Evolutionary conservation across 2,888 invertebrate genomes (phyloP), one percentile per base, ranked within the genome.

Genomic region (Drosophila buzzatii): DNA sequence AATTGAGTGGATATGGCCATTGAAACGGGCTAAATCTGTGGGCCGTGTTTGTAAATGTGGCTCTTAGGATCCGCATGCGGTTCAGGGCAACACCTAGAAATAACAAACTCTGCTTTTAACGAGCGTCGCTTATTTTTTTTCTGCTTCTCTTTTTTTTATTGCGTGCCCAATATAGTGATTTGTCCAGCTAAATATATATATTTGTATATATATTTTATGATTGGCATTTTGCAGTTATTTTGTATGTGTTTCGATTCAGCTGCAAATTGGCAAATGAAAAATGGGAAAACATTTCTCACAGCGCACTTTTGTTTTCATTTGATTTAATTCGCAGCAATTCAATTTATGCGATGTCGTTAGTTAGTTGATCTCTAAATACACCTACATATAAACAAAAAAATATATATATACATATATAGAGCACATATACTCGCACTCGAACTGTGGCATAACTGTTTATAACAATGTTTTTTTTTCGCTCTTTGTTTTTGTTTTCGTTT

Each of bases 281-380:
- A 85, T 85, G 64, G 76, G 49, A 57, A 65, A 67, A 52, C 42
- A 79, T 79, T 76, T 79, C 76, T 79, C 73, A 75, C 76, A 76
- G 74, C 67, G 66, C 70, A 71, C 67, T 82, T 76, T 79, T 85
- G 64, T 84, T 84, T 81, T 81, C 73, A 65, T 85, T 84, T 74
- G 71, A 81, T 82, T 82, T 85, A 79, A 85, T 82, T 82, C 86
- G 79, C 53, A 73, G 73, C 82, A 70, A 84, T 81, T 82, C 67
- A 73, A 81, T 79, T 83, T 84, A 66, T 79, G 70, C 79, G 66
- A 41, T 51, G 55, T 70, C 69, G 65, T 70, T 69, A 62, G 63
- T 62, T 60, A 45, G 42, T 53, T 74, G 59, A 52, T 64, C 49
- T 44, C 18, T 51, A 59, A 41, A 20, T 47, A 8, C 7, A n/a